phyloP scores from a whole-genome alignment of 2,113 vertebrate species.

The Tichodroma muraria region DNA sequence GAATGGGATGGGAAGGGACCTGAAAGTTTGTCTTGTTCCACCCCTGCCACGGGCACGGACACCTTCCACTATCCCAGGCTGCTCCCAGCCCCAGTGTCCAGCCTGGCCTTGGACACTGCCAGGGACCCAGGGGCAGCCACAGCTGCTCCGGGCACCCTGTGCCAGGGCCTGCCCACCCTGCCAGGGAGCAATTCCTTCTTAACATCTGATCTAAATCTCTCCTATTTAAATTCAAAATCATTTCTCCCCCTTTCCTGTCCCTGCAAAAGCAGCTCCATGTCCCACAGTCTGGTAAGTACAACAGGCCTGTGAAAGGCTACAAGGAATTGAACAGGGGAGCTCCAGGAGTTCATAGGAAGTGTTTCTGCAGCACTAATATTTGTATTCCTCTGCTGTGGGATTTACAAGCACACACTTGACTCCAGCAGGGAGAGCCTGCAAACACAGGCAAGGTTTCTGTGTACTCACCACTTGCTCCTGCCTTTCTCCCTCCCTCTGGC shows the following conservation, averaged over 20 bases:
- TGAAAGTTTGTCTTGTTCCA: rapidly evolving
- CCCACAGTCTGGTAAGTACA: not conserved
- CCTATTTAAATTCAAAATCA: not conserved
- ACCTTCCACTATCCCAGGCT: not conserved
- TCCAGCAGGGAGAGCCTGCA: not conserved
- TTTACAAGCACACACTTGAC: not conserved
- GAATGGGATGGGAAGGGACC: not conserved
- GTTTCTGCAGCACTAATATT: conserved; percentile 23
- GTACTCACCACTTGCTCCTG: not conserved
- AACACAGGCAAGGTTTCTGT: not conserved
- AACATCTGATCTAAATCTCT: not conserved
- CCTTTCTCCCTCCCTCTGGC: not conserved
- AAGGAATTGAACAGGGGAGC: not conserved
- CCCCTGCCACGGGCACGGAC: not conserved
- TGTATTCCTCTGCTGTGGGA: conserved; percentile 11
- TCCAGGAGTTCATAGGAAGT: not conserved
- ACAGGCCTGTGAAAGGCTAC: not conserved
- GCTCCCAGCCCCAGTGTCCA: not conserved
- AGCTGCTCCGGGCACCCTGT: not conserved
- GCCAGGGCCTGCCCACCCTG: not conserved
- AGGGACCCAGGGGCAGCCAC: not conserved
- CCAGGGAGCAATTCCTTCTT: not conserved
- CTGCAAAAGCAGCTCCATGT: not conserved
- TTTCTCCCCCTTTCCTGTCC: not conserved
- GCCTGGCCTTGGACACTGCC: not conserved